Percentiles rank a stretch among this genome's conserved stretches.
These are phyloP conservation scores for Pantherophis alleghaniensis DNA, from an alignment of 2,797 vertebrate genomes.

Conservation along the genomic window DNA sequence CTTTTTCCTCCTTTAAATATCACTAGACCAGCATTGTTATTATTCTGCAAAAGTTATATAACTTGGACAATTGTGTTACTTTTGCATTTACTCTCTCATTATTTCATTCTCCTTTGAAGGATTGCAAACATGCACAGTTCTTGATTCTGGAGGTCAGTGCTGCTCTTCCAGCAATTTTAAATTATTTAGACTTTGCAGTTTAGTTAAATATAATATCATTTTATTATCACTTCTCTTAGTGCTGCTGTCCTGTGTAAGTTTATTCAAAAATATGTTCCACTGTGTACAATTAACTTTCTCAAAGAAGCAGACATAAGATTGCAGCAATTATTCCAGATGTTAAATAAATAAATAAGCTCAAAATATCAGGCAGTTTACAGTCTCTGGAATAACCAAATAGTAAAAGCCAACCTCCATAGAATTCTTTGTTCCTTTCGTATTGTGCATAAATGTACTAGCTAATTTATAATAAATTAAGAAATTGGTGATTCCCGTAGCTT, in stretches of 20 bases:
- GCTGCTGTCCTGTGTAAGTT: neutral
- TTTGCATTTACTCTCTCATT: neutral
- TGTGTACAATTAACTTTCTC: neutral
- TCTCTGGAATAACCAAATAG: neutral
- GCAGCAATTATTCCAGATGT: neutral
- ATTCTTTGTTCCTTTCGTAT: neutral
- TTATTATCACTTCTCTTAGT: neutral
- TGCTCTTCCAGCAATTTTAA: neutral
- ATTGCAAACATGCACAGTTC: neutral
- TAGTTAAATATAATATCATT: neutral
- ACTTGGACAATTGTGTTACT: neutral
- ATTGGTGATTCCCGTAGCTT: neutral
- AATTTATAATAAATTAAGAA: neutral
- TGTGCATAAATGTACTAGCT: neutral
- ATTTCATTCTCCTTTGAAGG: neutral
- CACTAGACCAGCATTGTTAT: too few relatives aligned
- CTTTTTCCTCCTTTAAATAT: neutral
- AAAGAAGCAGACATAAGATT: neutral
- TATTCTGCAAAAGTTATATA: neutral
- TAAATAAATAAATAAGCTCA: neutral
- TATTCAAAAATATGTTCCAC: neutral
- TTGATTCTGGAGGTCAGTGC: neutral
- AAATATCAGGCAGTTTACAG: neutral
- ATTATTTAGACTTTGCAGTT: neutral
- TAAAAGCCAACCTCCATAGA: neutral